Evolutionary conservation across 1,140 invertebrate genomes (phyloP).

Genomic region (Drosophila saltans): DNA sequence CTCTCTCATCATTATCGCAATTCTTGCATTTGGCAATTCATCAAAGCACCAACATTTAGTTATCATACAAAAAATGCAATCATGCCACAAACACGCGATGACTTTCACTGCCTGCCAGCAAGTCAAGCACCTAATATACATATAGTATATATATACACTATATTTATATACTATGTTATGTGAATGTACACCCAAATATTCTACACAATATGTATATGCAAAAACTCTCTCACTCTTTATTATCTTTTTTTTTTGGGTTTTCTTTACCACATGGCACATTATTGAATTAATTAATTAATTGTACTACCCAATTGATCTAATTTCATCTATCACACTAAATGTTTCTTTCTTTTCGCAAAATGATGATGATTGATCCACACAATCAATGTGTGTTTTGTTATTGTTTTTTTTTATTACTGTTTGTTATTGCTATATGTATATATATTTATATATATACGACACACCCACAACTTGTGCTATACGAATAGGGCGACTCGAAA

Average conservation of each 20-base stretch:
- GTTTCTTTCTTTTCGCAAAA: slow-evolving; percentile 43
- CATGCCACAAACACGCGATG: slow-evolving; percentile 20
- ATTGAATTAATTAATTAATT: slow-evolving; percentile 11
- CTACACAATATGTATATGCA: slow-evolving; percentile 37
- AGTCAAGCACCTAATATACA: slow-evolving; percentile 1
- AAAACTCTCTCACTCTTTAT: slow-evolving; percentile 8
- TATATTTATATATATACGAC: slow-evolving; percentile 19
- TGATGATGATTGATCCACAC: slow-evolving; percentile 19
- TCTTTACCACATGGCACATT: slow-evolving; percentile 14
- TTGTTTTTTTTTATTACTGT: slow-evolving; percentile 1
- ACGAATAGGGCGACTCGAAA: slow-evolving; percentile 81
- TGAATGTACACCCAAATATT: slow-evolving; percentile 33
- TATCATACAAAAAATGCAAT: slow-evolving; percentile 18
- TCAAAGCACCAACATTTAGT: slow-evolving; percentile 39
- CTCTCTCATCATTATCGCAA: slow-evolving; percentile 39
- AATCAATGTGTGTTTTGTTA: slow-evolving; percentile 2
- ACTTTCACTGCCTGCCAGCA: slow-evolving; percentile 17
- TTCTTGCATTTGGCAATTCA: slow-evolving; percentile 49
- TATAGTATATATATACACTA: background rate
- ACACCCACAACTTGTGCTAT: slow-evolving; percentile 51
- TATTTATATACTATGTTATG: slow-evolving; percentile 1
- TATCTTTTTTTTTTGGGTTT: slow-evolving; percentile 30
- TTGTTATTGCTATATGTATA: slow-evolving; percentile 25
- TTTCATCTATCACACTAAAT: slow-evolving; percentile 54
- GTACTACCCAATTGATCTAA: slow-evolving; percentile 17